These are phyloP conservation scores for Leuciscus waleckii DNA, from an alignment of 2,797 vertebrate genomes.

Conservation along the genomic window DNA sequence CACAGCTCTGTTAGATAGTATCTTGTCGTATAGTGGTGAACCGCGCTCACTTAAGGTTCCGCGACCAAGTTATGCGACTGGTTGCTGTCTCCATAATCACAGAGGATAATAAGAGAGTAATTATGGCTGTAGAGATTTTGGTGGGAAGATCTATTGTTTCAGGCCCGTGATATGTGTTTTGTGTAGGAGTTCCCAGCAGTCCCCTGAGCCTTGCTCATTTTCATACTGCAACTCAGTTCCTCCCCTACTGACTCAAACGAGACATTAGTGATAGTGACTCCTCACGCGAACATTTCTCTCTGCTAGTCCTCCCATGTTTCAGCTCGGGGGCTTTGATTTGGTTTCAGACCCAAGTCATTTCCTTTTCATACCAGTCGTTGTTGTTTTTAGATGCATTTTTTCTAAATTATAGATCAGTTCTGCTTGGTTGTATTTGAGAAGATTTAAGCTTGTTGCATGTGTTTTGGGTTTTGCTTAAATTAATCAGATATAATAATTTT, in stretches of 20 bases:
- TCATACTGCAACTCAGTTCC: constrained; percentile 33
- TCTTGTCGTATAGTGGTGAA: constrained; percentile 4
- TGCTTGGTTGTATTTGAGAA: neutral
- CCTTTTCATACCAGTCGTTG: constrained; percentile 15
- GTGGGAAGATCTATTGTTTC: constrained; percentile 55
- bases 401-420: neutral
- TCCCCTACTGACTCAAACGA: constrained; percentile 50
- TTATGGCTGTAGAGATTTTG: constrained; percentile 52
- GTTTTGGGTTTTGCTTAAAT: constrained; percentile 19
- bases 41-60: neutral
- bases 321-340: neutral
- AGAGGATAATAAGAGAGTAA: constrained; percentile 47
- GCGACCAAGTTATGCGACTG: constrained; percentile 19
- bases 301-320: constrained; percentile 16
- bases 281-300: constrained; percentile 17
- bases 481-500: neutral
- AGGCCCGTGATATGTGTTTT: constrained; percentile 31
- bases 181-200: constrained; percentile 41
- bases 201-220: neutral
- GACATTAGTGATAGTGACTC: constrained; percentile 34
- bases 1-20: neutral
- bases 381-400: constrained; percentile 10
- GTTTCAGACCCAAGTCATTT: constrained; percentile 30
- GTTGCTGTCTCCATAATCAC: constrained; percentile 52
- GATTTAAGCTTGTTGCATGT: neutral